A percentile compares a stretch with the other conserved stretches of the same genome.
Conservation (phyloP, 2,113 vertebrate genomes). For the Gorsachius goisagi region DNA sequence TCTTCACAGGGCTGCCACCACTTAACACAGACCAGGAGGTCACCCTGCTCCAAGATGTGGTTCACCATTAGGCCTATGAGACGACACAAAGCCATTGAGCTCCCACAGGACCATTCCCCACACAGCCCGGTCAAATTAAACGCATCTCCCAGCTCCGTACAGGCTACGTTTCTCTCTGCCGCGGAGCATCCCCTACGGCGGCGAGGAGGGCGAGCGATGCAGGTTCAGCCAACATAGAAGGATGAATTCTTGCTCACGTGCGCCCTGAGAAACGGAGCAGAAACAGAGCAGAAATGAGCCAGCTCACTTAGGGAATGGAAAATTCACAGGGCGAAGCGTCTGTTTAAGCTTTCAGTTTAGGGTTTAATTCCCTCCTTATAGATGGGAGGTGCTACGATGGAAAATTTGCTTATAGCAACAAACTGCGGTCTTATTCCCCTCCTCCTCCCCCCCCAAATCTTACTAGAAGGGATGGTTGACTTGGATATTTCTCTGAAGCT, state of each 20-base stretch:
- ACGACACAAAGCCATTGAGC: not conserved
- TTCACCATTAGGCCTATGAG: not conserved
- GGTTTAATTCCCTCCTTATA: not conserved
- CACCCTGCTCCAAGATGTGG: not conserved
- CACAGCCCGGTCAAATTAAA: not conserved
- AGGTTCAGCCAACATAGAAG: not conserved
- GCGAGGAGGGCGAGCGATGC: not conserved
- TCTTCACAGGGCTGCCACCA: not conserved
- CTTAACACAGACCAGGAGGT: not conserved
- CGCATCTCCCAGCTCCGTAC: rapidly evolving
- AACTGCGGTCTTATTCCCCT: not conserved
- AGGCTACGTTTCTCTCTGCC: not conserved
- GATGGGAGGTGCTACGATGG: not conserved
- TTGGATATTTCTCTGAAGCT: not conserved
- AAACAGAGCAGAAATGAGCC: not conserved
- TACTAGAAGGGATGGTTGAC: not conserved
- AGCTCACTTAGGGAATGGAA: not conserved
- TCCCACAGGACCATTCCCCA: not conserved
- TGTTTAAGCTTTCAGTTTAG: not conserved
- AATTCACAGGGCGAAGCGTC: not conserved
- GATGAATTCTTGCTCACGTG: not conserved
- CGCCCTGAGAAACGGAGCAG: not conserved
- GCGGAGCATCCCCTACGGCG: not conserved
- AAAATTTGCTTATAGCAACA: not conserved
- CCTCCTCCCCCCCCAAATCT: not conserved